Evolutionary conservation across 2,888 invertebrate species (phyloP).

Genomic region (Trichopria drosophilae): DNA sequence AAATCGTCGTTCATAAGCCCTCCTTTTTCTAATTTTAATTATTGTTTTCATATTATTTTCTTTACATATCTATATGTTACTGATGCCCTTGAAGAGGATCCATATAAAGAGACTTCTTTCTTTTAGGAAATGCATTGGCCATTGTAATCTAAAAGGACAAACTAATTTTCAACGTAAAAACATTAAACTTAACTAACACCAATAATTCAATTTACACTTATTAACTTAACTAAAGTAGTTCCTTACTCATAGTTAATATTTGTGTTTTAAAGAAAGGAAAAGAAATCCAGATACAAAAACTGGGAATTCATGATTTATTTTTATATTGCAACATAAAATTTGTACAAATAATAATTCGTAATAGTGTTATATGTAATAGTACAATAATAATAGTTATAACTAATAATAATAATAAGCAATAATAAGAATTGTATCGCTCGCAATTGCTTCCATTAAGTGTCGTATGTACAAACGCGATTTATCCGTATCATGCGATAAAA

Average conservation of each 20-base stretch:
- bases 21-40: no score
- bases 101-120: no score
- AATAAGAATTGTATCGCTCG: conserved; percentile 5
- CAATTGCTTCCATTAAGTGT: conserved; percentile 3
- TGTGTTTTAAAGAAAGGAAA: neutral
- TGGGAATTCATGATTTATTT: conserved; percentile 52
- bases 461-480: conserved; percentile 29
- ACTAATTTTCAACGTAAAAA: no score
- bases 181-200: no score
- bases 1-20: no score
- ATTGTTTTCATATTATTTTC: no score
- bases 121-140: no score
- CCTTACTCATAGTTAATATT: neutral
- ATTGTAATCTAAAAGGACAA: no score
- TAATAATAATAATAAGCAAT: conserved; percentile 29
- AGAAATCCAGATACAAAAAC: conserved; percentile 33
- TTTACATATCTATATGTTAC: no score
- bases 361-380: conserved; percentile 29
- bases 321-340: conserved; percentile 59
- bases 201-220: neutral
- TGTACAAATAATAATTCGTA: conserved; percentile 46
- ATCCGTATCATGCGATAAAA: conserved; percentile 19
- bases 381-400: conserved; percentile 33
- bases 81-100: no score
- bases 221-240: neutral